Evolutionary conservation across 1,140 invertebrate species (phyloP).

Genomic region (Acarapis woodi): DNA sequence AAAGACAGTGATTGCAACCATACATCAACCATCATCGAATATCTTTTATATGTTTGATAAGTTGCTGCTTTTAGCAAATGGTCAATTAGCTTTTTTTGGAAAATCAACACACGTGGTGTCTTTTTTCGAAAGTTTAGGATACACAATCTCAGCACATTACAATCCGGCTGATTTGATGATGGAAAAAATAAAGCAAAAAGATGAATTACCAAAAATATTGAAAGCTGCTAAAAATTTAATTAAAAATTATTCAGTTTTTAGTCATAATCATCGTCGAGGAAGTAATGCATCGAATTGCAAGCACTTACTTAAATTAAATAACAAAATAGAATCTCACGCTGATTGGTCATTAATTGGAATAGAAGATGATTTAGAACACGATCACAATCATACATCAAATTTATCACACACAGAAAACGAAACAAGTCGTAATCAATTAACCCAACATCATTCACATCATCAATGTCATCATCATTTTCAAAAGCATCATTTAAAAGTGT

Average conservation of each 20-base stretch:
- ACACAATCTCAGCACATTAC: slow-evolving; percentile 42
- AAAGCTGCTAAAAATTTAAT: slow-evolving; percentile 26
- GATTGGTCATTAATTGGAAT: too few species aligned
- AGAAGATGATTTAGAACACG: neutral
- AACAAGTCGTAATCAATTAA: neutral
- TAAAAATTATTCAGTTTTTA: too few species aligned
- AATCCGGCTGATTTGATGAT: slow-evolving; percentile 57
- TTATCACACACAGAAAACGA: neutral
- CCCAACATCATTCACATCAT: slow-evolving; percentile 4
- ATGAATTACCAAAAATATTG: slow-evolving; percentile 34
- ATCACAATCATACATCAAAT: neutral
- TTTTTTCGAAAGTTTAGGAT: slow-evolving; percentile 39
- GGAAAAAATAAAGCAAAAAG: slow-evolving; percentile 27
- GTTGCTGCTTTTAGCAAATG: slow-evolving; percentile 39
- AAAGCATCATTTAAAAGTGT: too few species aligned
- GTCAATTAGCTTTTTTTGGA: slow-evolving; percentile 49
- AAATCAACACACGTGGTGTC: slow-evolving; percentile 38
- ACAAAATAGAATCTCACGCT: too few species aligned
- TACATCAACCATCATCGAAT: slow-evolving; percentile 60
- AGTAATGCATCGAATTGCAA: too few species aligned
- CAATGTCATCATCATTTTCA: slow-evolving; percentile 1
- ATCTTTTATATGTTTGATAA: slow-evolving; percentile 64
- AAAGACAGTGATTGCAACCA: slow-evolving; percentile 47
- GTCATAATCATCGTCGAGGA: too few species aligned
- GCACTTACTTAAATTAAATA: too few species aligned